Evolutionary conservation across 2,113 vertebrate species (phyloP).

Genomic region (Gasterosteus aculeatus): DNA sequence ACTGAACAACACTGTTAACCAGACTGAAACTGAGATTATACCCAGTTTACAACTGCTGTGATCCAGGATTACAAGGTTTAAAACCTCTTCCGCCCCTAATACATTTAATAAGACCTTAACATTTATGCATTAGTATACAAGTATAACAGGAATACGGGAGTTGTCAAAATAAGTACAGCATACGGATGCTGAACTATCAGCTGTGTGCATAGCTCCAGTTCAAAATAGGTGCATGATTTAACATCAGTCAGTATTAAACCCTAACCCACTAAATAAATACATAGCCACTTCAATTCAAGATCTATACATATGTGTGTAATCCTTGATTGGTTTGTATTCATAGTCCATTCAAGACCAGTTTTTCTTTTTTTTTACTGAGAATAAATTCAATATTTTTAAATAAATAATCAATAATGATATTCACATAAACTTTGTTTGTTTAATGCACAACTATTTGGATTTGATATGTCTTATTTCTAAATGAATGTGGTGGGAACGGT

Average conservation of each 20-base stretch:
- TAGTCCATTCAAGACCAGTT: no score
- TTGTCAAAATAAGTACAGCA: constrained; percentile 23
- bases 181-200: constrained; percentile 19
- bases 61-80: constrained; percentile 77
- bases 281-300: background rate
- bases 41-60: constrained; percentile 64
- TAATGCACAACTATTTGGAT: constrained; percentile 4
- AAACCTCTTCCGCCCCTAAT: constrained; percentile 64
- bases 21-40: constrained; percentile 56
- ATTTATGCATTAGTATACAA: constrained; percentile 44
- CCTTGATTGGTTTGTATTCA: background rate
- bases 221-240: constrained; percentile 1
- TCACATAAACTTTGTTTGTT: background rate
- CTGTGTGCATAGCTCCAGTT: constrained; percentile 4
- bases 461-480: background rate
- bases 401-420: background rate
- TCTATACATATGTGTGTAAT: background rate
- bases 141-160: constrained; percentile 36
- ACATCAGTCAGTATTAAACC: background rate
- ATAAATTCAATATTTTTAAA: no score
- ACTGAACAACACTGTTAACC: constrained; percentile 42
- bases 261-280: background rate
- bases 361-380: no score
- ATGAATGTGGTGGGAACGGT: constrained; percentile 18
- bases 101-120: constrained; percentile 65